These are phyloP conservation scores for Sinocyclocheilus rhinocerous DNA, from an alignment of 2,113 vertebrate species.

Conservation along the genomic window DNA sequence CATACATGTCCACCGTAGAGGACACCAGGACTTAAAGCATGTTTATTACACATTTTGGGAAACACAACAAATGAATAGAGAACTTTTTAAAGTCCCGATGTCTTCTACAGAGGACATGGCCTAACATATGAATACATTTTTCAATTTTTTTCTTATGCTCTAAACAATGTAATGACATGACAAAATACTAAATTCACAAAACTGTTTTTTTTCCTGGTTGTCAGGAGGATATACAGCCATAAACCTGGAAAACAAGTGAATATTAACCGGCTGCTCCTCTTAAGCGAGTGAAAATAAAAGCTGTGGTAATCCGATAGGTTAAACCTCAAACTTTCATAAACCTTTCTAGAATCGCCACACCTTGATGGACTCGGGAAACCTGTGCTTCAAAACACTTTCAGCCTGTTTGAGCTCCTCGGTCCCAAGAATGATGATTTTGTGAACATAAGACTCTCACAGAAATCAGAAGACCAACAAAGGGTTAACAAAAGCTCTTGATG, in stretches of 20 bases:
- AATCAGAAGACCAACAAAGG: not conserved
- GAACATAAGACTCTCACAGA: not conserved
- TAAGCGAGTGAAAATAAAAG: not conserved
- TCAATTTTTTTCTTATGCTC: too few relatives aligned
- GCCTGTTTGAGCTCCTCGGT: not conserved
- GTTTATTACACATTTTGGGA: too few relatives aligned
- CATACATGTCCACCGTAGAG: too few relatives aligned
- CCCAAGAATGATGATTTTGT: not conserved
- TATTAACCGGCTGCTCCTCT: not conserved
- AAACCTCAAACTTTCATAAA: not conserved
- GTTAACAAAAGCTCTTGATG: not conserved
- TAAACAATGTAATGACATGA: too few relatives aligned
- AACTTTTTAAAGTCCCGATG: too few relatives aligned
- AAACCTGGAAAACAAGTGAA: constrained; percentile 37
- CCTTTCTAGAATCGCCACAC: not conserved
- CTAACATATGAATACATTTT: too few relatives aligned
- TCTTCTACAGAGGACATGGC: too few relatives aligned
- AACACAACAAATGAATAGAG: too few relatives aligned
- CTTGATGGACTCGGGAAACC: not conserved
- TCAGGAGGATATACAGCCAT: constrained; percentile 49
- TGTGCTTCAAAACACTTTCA: not conserved
- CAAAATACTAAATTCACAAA: too few relatives aligned
- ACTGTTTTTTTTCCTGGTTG: too few relatives aligned
- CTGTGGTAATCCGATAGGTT: not conserved
- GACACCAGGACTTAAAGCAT: too few relatives aligned